Evolutionary conservation across 2,113 vertebrate genomes (phyloP).

Genomic region (Pundamilia nyererei): DNA sequence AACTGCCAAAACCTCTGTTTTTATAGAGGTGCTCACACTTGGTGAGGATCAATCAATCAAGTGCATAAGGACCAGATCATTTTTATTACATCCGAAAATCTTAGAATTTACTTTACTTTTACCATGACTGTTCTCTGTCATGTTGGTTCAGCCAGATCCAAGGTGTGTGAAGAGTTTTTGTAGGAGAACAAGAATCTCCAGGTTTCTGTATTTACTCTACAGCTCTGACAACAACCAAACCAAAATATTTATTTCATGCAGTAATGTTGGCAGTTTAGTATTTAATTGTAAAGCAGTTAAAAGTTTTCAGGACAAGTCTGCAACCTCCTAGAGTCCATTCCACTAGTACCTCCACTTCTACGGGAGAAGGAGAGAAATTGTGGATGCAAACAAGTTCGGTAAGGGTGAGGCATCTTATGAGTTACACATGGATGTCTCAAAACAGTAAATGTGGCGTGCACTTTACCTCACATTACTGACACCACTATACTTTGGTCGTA

Average conservation of each 20-base stretch:
- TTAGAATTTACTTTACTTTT: not conserved
- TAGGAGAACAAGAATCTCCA: not conserved
- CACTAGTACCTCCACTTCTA: not conserved
- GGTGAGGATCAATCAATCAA: not conserved
- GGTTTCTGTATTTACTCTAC: not conserved
- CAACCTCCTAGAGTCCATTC: not conserved
- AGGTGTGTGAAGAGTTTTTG: not conserved
- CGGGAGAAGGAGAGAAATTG: not conserved
- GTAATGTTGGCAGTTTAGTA: not conserved
- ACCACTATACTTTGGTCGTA: not conserved
- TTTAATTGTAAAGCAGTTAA: not conserved
- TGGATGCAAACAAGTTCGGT: not conserved
- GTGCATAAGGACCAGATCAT: not conserved
- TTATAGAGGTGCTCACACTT: not conserved
- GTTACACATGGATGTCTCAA: not conserved
- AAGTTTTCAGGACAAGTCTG: not conserved
- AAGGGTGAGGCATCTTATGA: not conserved
- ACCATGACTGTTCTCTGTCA: fast-evolving
- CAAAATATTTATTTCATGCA: not conserved
- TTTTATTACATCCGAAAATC: not conserved
- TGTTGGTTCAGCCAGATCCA: not conserved
- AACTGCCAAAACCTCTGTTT: not conserved
- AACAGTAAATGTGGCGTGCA: not conserved
- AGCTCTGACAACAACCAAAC: not conserved
- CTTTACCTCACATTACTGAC: not conserved